Evolutionary conservation across 2,888 invertebrate genomes (phyloP), one percentile per base, ranked within the genome.

Genomic region (Monoplex corrugatus): DNA sequence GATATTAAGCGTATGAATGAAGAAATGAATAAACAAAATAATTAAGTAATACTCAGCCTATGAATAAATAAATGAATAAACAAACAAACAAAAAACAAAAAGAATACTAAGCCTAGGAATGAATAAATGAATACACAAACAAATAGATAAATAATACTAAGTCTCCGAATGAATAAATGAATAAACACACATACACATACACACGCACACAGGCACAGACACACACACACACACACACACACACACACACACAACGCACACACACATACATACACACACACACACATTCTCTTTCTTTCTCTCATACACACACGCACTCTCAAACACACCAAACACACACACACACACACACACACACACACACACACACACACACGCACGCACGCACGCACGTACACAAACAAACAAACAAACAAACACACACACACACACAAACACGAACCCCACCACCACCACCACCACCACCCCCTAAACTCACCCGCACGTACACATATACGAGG

Each of bases 251-350:
- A 75, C 72, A 75, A 32, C 10, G 10, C 38, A 38, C 23, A 50
- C 50, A 50, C 50, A 50, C 50, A 50, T 16, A 50, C 50, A 50
- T 16, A 50, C 28, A 68, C 68, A 28, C 28, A 23, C 19, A 68
- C 68, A 38, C 0, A 35, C 72, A 35, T 6, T 19, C 35, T 38
- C 35, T 19, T 19, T 38, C 75, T 38, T 38, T 38, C 72, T 35
- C 35, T 35, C 72, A 72, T 35, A 6, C 35, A 6, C 72, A 3
- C 72, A 35, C 50, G 10, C 50, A 50, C 50, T 16, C 50, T 16
- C 50, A 50, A n/a, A 38, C 35, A 75, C 75, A 75, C 16, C 38
- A 75, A 35, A 75, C 75, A 75, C 72, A 72, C 35, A 72, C 72
- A 72, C 72, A 6, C 35, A 6, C 72, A 3, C 72, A 35, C 50